Evolutionary conservation across 2,113 vertebrate species (phyloP).

Genomic region (Colius striatus): DNA sequence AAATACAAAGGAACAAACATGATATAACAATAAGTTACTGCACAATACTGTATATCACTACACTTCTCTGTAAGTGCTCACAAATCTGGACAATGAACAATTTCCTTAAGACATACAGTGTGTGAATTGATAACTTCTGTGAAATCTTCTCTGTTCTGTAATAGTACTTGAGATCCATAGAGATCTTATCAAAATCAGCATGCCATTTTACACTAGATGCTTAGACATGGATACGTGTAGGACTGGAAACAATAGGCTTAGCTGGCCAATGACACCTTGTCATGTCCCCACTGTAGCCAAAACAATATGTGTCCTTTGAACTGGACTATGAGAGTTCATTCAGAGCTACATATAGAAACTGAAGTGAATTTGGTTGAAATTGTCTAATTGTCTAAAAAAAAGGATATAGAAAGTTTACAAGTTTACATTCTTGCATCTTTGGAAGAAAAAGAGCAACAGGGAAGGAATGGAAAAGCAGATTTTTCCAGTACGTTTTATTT

Average conservation of each 20-base stretch:
- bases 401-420: not conserved
- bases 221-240: not conserved
- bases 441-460: not conserved
- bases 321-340: not conserved
- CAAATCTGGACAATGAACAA: not conserved
- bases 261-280: not conserved
- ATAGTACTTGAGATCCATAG: not conserved
- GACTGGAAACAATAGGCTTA: not conserved
- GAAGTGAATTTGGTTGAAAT: not conserved
- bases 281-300: not conserved
- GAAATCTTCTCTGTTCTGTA: not conserved
- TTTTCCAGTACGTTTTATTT: slow-evolving; percentile 10
- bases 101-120: not conserved
- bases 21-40: not conserved
- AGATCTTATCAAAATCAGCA: not conserved
- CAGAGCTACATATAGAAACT: not conserved
- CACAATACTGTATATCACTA: not conserved
- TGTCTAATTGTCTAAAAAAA: not conserved
- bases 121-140: not conserved
- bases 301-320: not conserved
- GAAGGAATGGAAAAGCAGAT: not conserved
- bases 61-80: not conserved
- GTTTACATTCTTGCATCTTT: not conserved
- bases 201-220: not conserved
- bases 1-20: not conserved